These are phyloP conservation scores for Corapipo altera DNA, from an alignment of 2,113 vertebrate species.

Conservation along the genomic window DNA sequence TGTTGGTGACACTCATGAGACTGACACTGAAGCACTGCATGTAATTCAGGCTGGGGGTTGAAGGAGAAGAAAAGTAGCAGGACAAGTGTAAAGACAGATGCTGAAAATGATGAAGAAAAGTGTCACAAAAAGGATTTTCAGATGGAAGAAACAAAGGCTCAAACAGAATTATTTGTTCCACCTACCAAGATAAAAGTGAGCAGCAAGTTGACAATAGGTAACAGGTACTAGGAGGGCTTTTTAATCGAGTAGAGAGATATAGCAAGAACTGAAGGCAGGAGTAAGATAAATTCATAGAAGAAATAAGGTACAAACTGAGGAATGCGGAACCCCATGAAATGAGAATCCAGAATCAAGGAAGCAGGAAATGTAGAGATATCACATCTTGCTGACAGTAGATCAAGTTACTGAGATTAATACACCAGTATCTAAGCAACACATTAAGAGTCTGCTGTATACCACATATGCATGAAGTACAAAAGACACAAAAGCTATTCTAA, in stretches of 20 bases:
- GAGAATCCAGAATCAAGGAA: background rate
- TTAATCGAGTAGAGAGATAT: fast-evolving
- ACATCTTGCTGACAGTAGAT: background rate
- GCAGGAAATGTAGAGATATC: background rate
- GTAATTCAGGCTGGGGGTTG: background rate
- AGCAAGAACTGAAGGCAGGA: background rate
- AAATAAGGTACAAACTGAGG: background rate
- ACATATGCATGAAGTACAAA: background rate
- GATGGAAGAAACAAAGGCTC: background rate
- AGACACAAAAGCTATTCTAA: background rate
- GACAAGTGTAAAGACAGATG: background rate
- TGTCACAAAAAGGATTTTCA: background rate
- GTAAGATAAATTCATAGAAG: background rate
- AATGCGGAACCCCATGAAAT: background rate
- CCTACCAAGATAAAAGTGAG: background rate
- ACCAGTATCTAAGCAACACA: background rate
- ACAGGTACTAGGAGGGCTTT: background rate
- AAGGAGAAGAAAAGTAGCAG: background rate
- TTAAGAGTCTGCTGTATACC: background rate
- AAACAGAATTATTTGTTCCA: background rate
- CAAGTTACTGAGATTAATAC: background rate
- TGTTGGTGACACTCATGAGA: background rate
- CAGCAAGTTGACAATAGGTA: background rate
- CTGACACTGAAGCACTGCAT: background rate
- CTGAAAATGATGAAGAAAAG: background rate